Percentiles rank a stretch among this genome's conserved stretches.
phyloP scores from a whole-genome alignment of 2,888 invertebrate genomes.

The Acanthosepion lycidas region DNA sequence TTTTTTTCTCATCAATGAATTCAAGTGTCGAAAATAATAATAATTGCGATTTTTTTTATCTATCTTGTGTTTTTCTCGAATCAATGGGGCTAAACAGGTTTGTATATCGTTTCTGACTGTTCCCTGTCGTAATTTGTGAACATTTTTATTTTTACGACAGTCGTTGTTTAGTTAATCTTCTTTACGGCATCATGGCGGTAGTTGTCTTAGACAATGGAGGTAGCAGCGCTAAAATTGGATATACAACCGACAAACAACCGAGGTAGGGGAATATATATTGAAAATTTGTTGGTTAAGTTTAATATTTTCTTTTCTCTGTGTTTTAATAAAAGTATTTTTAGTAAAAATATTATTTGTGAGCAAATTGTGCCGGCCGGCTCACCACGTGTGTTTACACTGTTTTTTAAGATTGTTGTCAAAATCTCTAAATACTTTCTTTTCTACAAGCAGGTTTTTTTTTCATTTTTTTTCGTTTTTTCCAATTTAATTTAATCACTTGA shows the following conservation, averaged over 20 bases:
- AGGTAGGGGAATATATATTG: constrained; percentile 76
- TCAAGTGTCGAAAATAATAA: too few relatives aligned
- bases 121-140: not conserved
- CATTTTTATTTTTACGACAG: not conserved
- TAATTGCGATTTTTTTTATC: too few relatives aligned
- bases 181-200: constrained; percentile 60
- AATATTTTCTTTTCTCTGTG: not conserved
- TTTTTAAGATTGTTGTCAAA: not conserved
- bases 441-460: not conserved
- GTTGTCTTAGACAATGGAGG: constrained; percentile 91
- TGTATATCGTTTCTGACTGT: too few relatives aligned
- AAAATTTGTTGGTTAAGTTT: not conserved
- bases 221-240: constrained; percentile 89
- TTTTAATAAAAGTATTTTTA: not conserved
- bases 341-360: not conserved
- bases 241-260: constrained; percentile 81
- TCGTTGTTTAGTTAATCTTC: not conserved
- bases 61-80: too few relatives aligned
- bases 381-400: not conserved
- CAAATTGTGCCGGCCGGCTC: not conserved
- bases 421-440: not conserved
- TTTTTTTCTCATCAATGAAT: too few relatives aligned
- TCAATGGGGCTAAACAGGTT: too few relatives aligned
- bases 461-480: too few relatives aligned
- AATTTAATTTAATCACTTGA: not conserved